Evolutionary conservation across 2,888 invertebrate genomes (phyloP), one percentile per base, ranked within the genome.

Genomic region (Poecilus cupreus): DNA sequence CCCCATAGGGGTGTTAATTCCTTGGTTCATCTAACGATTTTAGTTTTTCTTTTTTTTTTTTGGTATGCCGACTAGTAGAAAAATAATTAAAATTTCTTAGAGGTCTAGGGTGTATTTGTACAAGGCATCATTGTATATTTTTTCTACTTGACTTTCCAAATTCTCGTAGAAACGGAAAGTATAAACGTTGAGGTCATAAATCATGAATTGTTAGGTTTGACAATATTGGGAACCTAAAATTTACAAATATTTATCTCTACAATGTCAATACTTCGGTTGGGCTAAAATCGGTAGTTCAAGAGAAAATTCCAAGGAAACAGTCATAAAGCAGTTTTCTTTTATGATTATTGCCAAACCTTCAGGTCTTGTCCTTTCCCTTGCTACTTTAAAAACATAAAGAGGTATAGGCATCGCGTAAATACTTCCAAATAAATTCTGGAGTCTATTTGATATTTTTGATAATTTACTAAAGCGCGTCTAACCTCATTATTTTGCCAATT

Each of bases 281-380:
- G n/a, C 3, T 43, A 43, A 43, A 43, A 43, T 43, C 43, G 43
- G 43, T 43, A 43, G 43, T 43, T 43, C n/a, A n/a, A 13, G 43
- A 10, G 43, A 43, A 43, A 43, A n/a, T 64, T 64, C 16, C 26
- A 18, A 64, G 22, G 22, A 72, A 37, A 70, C 16, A 37, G 70
- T 72, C 39, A 72, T 43, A 46, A 72, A 72, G 72, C 46, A 20
- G n/a, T 24, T 43, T 46, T 72, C 43, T 20, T 46, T 72, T 72
- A 72, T 72, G 72, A 20, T 72, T 72, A 72, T 72, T 46, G 72
- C 39, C 11, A 1, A 10, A 32, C 11, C 18, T n/a, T n/a, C 0
- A 18, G 3, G 13, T 68, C 32, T 68, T 32, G 3, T 13, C 26
- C n/a, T 22, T 16, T 20, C n/a, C n/a, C 18, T 54, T 54, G n/a